phyloP scores from a whole-genome alignment of 2,113 vertebrate species.

The Riparia riparia region DNA sequence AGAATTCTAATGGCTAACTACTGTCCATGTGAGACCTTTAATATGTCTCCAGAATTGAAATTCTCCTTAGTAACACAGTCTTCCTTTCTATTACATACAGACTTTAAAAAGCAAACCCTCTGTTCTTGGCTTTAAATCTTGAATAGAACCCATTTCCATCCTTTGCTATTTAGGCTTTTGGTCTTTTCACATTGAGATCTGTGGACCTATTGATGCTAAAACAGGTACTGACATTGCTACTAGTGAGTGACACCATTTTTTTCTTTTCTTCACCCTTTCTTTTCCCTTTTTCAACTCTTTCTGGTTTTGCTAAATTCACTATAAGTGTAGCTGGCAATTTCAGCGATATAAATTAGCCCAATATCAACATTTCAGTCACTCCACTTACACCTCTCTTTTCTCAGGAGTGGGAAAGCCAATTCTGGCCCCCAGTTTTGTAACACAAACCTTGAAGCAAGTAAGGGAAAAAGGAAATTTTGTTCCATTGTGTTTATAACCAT shows the following conservation, averaged over 20 bases:
- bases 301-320: neutral
- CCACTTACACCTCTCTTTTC: neutral
- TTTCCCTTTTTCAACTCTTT: neutral
- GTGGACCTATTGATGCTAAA: neutral
- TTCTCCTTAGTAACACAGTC: neutral
- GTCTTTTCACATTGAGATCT: neutral
- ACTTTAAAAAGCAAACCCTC: neutral
- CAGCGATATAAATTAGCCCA: neutral
- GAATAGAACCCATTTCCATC: neutral
- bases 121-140: neutral
- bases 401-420: neutral
- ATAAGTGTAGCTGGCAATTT: neutral
- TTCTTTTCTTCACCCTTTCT: neutral
- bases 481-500: neutral
- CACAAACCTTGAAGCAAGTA: neutral
- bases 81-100: neutral
- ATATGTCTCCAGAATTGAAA: neutral
- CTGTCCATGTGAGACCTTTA: constrained; percentile 15
- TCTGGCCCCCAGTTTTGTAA: neutral
- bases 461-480: neutral
- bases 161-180: neutral
- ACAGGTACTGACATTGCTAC: neutral
- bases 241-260: neutral
- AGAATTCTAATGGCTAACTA: neutral
- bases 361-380: neutral